Conservation (phyloP, 2,113 vertebrate species). For the Progne subis region DNA sequence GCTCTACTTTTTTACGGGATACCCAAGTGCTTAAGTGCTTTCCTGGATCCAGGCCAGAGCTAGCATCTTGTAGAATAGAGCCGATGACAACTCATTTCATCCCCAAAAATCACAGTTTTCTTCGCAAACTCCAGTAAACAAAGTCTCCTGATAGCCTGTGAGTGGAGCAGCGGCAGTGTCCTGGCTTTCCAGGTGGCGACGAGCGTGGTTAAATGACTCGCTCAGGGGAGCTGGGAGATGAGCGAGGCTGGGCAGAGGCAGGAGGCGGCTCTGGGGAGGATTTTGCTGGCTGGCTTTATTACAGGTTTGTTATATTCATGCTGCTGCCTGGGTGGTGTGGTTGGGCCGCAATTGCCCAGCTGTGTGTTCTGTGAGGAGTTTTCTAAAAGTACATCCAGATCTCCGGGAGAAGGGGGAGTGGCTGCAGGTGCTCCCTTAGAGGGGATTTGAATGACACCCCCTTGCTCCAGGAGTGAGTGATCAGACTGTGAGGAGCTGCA, state of each 20-base stretch:
- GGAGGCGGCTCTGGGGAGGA: background rate
- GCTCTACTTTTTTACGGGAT: background rate
- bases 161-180: background rate
- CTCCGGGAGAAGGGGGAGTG: background rate
- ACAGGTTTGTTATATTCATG: background rate
- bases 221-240: background rate
- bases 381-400: background rate
- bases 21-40: background rate
- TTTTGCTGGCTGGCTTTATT: constrained; percentile 18
- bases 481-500: background rate
- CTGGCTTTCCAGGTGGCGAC: constrained; percentile 22
- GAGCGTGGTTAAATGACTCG: background rate
- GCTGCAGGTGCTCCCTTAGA: accelerated
- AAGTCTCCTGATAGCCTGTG: background rate
- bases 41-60: constrained; percentile 42
- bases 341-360: background rate
- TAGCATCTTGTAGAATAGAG: constrained; percentile 28
- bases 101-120: constrained; percentile 33
- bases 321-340: constrained; percentile 12
- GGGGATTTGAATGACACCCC: background rate
- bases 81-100: constrained; percentile 7
- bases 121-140: constrained; percentile 5
- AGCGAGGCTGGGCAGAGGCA: constrained; percentile 33
- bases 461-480: background rate
- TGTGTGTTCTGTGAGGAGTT: background rate